Conservation (phyloP, 2,888 invertebrate genomes). For the Therioaphis trifolii region DNA sequence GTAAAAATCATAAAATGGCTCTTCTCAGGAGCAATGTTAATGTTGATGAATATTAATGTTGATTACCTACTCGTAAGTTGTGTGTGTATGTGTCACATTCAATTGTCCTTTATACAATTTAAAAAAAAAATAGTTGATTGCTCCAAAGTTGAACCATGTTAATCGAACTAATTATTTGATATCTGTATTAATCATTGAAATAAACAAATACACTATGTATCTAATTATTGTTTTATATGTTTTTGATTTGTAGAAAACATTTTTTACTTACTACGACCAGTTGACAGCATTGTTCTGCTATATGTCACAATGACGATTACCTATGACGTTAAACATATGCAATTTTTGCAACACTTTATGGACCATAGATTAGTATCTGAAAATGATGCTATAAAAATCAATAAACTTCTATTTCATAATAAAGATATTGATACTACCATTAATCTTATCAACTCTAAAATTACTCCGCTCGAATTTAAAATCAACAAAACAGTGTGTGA, state of each 20-base stretch:
- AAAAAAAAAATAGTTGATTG: too few relatives aligned
- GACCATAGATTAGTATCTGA: constrained; percentile 14
- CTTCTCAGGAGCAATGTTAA: too few relatives aligned
- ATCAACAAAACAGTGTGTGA: constrained; percentile 38
- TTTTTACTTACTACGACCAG: background rate
- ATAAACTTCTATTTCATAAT: background rate
- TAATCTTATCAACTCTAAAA: constrained; percentile 44
- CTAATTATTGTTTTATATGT: background rate
- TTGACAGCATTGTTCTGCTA: background rate
- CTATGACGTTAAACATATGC: constrained; percentile 33
- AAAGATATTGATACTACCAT: background rate
- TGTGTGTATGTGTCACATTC: too few relatives aligned
- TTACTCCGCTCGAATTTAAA: constrained; percentile 37
- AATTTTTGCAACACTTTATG: constrained; percentile 53
- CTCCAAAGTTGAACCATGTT: too few relatives aligned
- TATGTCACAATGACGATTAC: background rate
- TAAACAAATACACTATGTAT: background rate
- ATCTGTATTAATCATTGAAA: too few relatives aligned
- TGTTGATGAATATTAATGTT: too few relatives aligned
- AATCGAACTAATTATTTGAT: too few relatives aligned
- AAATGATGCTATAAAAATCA: background rate
- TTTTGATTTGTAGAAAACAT: background rate
- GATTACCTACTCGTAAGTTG: too few relatives aligned
- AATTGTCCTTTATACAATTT: too few relatives aligned
- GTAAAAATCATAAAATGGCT: too few relatives aligned